Conservation (phyloP, 2,888 invertebrate species). For the Agrilus cyanescens region DNA sequence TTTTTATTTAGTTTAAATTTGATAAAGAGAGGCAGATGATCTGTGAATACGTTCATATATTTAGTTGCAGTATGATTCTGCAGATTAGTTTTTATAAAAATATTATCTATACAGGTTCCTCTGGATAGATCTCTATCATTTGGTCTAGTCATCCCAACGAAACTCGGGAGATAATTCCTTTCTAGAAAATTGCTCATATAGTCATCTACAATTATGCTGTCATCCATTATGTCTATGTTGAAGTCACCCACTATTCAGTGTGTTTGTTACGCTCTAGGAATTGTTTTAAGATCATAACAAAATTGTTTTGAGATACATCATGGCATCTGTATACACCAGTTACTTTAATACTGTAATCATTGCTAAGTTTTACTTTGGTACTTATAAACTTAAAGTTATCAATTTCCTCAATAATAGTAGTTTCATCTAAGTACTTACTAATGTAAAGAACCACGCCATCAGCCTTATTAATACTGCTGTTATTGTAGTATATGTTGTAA, state of each 20-base stretch:
- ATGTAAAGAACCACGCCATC: constrained; percentile 8
- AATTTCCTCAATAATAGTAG: constrained; percentile 2
- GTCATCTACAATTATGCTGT: constrained; percentile 1
- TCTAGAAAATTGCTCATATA: constrained; percentile 7
- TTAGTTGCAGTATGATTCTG: background rate
- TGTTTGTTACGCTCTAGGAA: constrained; percentile 2
- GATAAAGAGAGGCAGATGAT: constrained; percentile 7
- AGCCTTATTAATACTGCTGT: constrained; percentile 9
- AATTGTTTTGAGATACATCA: constrained; percentile 2
- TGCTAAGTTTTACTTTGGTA: background rate
- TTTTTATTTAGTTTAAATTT: background rate
- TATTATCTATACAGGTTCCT: constrained; percentile 9
- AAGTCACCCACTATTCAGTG: constrained; percentile 5
- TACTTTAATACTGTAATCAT: constrained; percentile 3
- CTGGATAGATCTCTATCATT: background rate
- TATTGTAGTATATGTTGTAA: constrained; percentile 6
- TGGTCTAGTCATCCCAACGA: constrained; percentile 7
- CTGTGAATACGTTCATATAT: constrained; percentile 8
- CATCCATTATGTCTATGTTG: constrained; percentile 1
- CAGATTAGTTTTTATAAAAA: constrained; percentile 7
- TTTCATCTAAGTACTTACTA: constrained; percentile 5
- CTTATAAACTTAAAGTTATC: constrained; percentile 3
- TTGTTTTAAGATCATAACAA: background rate
- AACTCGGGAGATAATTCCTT: constrained; percentile 3
- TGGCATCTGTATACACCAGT: constrained; percentile 7